A percentile compares a stretch with the other conserved stretches of the same genome.
phyloP scores from a whole-genome alignment of 2,113 vertebrate species.

The Rhea americana region DNA sequence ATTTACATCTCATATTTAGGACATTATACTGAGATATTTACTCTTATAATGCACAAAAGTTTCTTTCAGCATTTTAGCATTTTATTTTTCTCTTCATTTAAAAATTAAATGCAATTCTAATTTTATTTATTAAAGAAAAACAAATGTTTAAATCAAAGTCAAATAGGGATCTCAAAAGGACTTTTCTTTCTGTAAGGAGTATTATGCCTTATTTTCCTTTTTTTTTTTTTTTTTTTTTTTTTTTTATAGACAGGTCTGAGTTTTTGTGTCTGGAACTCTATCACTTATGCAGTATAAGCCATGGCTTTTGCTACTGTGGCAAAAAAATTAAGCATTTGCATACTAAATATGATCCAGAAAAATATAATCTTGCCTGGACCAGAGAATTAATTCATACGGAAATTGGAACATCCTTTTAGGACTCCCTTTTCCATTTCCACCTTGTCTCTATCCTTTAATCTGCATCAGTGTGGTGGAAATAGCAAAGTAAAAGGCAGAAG shows the following conservation, averaged over 20 bases:
- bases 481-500: neutral
- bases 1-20: neutral
- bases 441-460: neutral
- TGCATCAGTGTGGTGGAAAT: neutral
- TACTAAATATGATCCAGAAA: neutral
- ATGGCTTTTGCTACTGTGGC: neutral
- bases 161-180: neutral
- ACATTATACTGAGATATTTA: neutral
- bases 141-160: neutral
- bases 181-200: neutral
- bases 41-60: neutral
- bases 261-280: neutral
- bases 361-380: neutral
- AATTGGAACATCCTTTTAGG: neutral
- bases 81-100: neutral
- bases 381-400: neutral
- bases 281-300: neutral
- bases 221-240: neutral
- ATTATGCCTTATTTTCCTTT: neutral
- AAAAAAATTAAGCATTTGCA: neutral
- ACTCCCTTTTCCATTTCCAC: neutral
- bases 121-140: slow-evolving; percentile 11
- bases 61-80: neutral
- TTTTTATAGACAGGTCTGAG: neutral
- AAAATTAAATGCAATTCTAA: neutral